These are phyloP conservation scores for Scotopteryx bipunctaria DNA, from an alignment of 2,888 invertebrate genomes.

Conservation along the genomic window DNA sequence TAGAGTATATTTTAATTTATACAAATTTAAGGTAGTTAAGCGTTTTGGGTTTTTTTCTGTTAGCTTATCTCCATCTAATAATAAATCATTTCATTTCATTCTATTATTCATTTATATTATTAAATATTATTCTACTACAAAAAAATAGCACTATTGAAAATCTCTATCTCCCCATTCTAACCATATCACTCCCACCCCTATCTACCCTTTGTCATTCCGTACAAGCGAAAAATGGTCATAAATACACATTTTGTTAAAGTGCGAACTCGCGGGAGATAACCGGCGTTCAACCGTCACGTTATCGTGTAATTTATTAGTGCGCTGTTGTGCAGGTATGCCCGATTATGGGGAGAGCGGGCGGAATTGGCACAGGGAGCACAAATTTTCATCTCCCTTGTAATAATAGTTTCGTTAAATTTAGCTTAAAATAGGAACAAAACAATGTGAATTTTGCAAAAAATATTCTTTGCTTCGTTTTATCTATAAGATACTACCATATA, in stretches of 20 bases:
- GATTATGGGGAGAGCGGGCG: slow-evolving; percentile 13
- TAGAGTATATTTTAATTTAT: too few species aligned
- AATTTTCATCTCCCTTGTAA: not conserved
- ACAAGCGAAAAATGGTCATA: slow-evolving; percentile 50
- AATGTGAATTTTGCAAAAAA: too few species aligned
- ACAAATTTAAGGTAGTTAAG: too few species aligned
- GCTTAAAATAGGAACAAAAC: too few species aligned
- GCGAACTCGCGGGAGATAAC: slow-evolving; percentile 58
- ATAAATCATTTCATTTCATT: too few species aligned
- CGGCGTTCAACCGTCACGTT: slow-evolving; percentile 45
- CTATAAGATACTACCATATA: too few species aligned
- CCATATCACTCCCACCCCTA: slow-evolving; percentile 27
- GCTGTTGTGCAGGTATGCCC: slow-evolving; percentile 45
- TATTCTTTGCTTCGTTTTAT: too few species aligned
- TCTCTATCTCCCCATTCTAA: slow-evolving; percentile 2
- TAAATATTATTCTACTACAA: too few species aligned
- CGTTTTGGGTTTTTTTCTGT: too few species aligned
- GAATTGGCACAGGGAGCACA: slow-evolving; percentile 6
- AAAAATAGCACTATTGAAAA: slow-evolving; percentile 7
- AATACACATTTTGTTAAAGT: slow-evolving; percentile 59
- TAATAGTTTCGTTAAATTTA: too few species aligned
- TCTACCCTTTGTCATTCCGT: slow-evolving; percentile 44
- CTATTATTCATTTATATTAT: too few species aligned
- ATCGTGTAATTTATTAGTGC: slow-evolving; percentile 49
- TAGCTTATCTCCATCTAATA: too few species aligned